phyloP scores from a whole-genome alignment of 2,113 vertebrate species.

The Phrynosoma platyrhinos region DNA sequence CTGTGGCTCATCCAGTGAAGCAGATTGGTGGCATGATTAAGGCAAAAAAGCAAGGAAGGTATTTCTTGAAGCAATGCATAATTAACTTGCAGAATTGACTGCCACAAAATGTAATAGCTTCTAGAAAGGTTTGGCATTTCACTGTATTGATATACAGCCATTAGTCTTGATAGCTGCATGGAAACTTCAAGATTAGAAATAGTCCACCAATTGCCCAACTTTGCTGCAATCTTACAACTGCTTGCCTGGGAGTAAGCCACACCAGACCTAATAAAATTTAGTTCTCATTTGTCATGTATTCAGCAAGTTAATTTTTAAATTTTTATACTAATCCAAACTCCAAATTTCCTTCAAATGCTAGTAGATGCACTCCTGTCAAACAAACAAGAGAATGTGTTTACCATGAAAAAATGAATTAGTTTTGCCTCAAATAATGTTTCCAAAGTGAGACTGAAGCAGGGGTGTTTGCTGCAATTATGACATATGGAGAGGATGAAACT shows the following conservation, averaged over 20 bases:
- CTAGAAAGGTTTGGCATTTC: not conserved
- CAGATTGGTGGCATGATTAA: not conserved
- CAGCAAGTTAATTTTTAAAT: not conserved
- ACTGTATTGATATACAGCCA: too few relatives aligned
- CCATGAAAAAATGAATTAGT: not conserved
- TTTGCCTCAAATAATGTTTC: not conserved
- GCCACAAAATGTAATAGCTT: not conserved
- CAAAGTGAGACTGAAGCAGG: not conserved
- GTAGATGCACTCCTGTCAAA: not conserved
- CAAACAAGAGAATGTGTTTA: not conserved
- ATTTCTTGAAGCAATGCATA: not conserved
- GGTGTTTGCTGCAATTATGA: not conserved
- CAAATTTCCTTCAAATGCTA: not conserved
- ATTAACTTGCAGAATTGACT: conserved; percentile 12
- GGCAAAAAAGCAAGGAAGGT: not conserved
- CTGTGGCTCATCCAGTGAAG: not conserved
- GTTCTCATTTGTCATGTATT: not conserved
- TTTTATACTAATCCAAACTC: not conserved
- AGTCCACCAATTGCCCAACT: too few relatives aligned
- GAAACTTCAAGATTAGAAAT: not conserved
- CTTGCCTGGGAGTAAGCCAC: not conserved
- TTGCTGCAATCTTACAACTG: too few relatives aligned
- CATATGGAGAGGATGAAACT: not conserved
- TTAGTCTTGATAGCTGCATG: not conserved
- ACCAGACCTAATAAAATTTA: not conserved